Base-by-base conservation (phyloP, 2,888 invertebrate genomes). In the Horisme vitalbata region DNA sequence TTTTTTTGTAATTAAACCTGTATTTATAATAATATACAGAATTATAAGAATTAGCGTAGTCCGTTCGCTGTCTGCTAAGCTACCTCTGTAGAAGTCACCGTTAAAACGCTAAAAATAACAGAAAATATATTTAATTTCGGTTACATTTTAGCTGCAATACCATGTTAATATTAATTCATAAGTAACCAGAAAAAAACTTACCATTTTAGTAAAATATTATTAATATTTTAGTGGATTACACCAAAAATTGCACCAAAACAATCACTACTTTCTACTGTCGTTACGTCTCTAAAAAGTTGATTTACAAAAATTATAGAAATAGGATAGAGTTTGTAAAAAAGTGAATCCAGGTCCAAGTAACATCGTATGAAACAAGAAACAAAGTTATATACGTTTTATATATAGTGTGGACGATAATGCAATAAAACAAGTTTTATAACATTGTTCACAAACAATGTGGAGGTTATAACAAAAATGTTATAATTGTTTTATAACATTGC, bases 71-170 rank as follows among this genome's bases (percentile, higher is more conserved):
- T 51, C 45, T 31, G 36, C 41, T 67, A 71, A 43, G 70, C 70
- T 57, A 71, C 69, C 56, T 68, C 63, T 14, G 68, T 66, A 33
- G 72, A 61, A 33, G 67, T 53, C 68, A 68, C 66, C 48, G 59
- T 65, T 61, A 71, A 56, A 51, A 71, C 65, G 60, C 75, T 72
- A 75, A 54, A 74, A 73, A 68, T 64, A 66, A 62, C 62, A 50
- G 57, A 61, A 50, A 47, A 46, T 33, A 41, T 37, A 50, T 50
- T 43, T 36, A 15, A 48, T 51, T 57, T 63, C 57, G 57, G 44
- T 54, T 34, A n/a, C 41, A 24, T 43, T 18, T n/a, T 52, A 46
- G 45, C 48, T 54, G 57, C 41, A 30, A 32, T 35, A 27, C 48
- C 43, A 51, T 39, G 36, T 47, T 50, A 50, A 45, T 36, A 30